Base-by-base conservation (phyloP, 2,113 vertebrate genomes). In the Limnothrissa miodon region DNA sequence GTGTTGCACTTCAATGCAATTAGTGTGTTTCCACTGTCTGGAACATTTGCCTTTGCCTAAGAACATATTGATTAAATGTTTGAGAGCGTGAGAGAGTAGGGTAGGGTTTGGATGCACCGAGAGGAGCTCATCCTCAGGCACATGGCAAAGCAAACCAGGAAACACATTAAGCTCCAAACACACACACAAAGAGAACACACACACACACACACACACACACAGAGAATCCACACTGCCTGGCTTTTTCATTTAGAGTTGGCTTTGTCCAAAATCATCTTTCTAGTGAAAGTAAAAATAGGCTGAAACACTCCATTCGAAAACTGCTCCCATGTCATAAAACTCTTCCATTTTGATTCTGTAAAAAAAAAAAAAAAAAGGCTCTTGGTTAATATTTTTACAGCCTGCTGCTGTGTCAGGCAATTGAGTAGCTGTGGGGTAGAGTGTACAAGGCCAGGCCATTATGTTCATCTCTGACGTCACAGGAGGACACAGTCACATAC, bases 21-120 rank as follows among this genome's bases (percentile, higher is more conserved):
- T 74, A 74, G 66, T 74, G 33, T 36, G 51, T 74, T 74, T 36
- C 66, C 33, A 74, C 66, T 36, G 66, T 74, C 66, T 74, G 29
- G 66, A 74, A 74, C 66, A 74, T 74, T 74, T 62, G 59, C n/a
- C 59, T 62, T 10, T 62, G n/a, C 59, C 53, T 56, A 21, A 11
- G 29, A 17, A 74, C 29, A 36, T 29, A 33, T 74, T 74, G 25
- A 74, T 74, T 74, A 36, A 33, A 74, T 74, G 66, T 36, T 4
- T 4, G 66, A 0, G 66, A 0, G 66, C 15, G 15, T 74, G 11
- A 11, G 9, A 4, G 25, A 29, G 25, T 29, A 13, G 66, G 66
- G 33, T 29, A 74, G 66, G 9, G 33, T 29, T 29, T 11, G 33
- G 11, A 1, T 1, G 13, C 11, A 36, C 11, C 17, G 29, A 56